Percentiles rank a stretch among this genome's conserved stretches.
Evolutionary conservation across 1,140 invertebrate genomes (phyloP).

Genomic region (Drosophila watanabei): DNA sequence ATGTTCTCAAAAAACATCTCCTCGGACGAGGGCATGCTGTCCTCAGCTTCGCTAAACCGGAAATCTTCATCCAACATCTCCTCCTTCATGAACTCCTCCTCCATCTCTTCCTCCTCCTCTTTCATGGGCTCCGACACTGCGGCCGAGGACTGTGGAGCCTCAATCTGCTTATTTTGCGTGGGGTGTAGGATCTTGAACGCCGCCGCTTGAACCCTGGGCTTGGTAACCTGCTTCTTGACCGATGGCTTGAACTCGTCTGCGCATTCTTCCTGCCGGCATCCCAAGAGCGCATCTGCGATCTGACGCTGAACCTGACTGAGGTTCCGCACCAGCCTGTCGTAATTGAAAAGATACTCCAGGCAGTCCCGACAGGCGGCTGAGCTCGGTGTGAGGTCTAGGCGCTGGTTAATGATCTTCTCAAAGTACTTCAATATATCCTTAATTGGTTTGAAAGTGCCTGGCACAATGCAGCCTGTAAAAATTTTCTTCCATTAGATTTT

Average conservation of each 20-base stretch:
- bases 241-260: not conserved
- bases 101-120: not conserved
- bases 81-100: slow-evolving; percentile 35
- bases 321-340: slow-evolving; percentile 64
- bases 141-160: slow-evolving; percentile 1
- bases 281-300: slow-evolving; percentile 60
- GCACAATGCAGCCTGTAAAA: slow-evolving; percentile 67
- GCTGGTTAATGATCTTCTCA: slow-evolving; percentile 71
- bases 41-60: slow-evolving; percentile 51
- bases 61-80: slow-evolving; percentile 45
- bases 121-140: slow-evolving; percentile 10
- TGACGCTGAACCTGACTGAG: slow-evolving; percentile 70
- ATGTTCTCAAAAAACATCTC: slow-evolving; percentile 38
- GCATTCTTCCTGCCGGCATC: slow-evolving; percentile 52
- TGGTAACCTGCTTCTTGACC: slow-evolving; percentile 32
- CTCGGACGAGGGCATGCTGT: slow-evolving; percentile 53
- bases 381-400: slow-evolving; percentile 55
- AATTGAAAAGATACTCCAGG: slow-evolving; percentile 68
- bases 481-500: slow-evolving; percentile 3
- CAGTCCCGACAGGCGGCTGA: slow-evolving; percentile 64
- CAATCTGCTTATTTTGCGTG: not conserved
- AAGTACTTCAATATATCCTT: slow-evolving; percentile 72
- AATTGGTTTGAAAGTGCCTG: slow-evolving; percentile 72
- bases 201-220: slow-evolving; percentile 29
- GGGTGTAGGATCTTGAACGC: slow-evolving; percentile 32